Evolutionary conservation across 2,113 vertebrate genomes (phyloP), one percentile per base, ranked within the genome.

Genomic region (Coryphaenoides rupestris): DNA sequence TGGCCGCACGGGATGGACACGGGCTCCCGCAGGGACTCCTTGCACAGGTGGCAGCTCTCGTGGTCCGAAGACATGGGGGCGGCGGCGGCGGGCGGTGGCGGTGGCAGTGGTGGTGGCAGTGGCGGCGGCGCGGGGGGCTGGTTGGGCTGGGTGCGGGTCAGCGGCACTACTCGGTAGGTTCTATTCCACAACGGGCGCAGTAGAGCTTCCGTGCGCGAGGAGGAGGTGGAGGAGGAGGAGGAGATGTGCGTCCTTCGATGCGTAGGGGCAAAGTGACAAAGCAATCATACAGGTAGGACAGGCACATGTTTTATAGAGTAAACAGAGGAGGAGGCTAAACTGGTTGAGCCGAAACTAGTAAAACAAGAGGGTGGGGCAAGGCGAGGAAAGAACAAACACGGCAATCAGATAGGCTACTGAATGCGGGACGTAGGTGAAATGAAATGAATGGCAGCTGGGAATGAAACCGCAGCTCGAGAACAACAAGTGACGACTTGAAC

Each of bases 291-390:
- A 69, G 76, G 73, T 69, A 63, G 61, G 56, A 66, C 64, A 0
- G 60, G 68, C 21, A 56, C 21, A 60, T 59, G 64, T 87, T 92
- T 82, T 90, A 90, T 86, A 85, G 85, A 70, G 85, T 88, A 87
- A 89, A 89, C 79, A 91, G 80, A 82, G 68, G 78, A 81, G 83
- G 83, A 88, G 69, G 85, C 17, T 75, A 87, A 92, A 92, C 91
- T 84, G 91, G 91, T 92, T 92, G 57, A 87, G 80, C 90, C 89
- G 91, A 92, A 90, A 92, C 91, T 86, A 76, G 84, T 86, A 77
- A 87, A 88, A 87, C 15, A 70, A n/a, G 81, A 85, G 79, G 82
- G 88, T 62, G 88, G 84, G 83, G 84, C 80, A 63, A 85, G 57
- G 55, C 77, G 72, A 75, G 76, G 70, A 72, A 69, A 75, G 26